Base-by-base conservation (phyloP, 1,140 invertebrate genomes). In the Euwallacea fornicatus region DNA sequence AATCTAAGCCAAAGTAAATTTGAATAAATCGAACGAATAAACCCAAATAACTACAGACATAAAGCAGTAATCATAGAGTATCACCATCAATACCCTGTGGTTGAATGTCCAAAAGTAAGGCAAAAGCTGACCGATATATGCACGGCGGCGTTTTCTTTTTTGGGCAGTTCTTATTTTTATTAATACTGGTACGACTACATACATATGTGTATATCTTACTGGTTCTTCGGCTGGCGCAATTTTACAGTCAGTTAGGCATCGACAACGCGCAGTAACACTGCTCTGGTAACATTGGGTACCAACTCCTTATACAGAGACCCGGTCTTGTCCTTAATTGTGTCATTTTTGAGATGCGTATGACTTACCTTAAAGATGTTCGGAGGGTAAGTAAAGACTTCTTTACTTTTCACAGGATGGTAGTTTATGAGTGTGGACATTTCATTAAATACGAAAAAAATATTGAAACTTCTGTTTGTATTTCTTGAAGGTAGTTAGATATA, bases 221-320 rank as follows among this genome's bases (percentile, higher is more conserved):
- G 62, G 69, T 66, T 66, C 69, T 71, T 62, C 11, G n/a, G 66
- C 43, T 69, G 53, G 43, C 10, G 63, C 62, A 65, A 71, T 71
- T 71, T 71, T 60, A 66, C 56, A 64, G n/a, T 71, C 63, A 71
- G 69, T 71, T 71, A 60, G 60, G 11, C 60, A 71, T 54, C 69
- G 69, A 43, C 60, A 44, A 70, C 68, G 58, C 47, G 55, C 46
- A 41, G 11, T 60, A 56, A 41, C 33, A 71, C 62, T 43, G 7
- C 42, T 50, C 60, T 55, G 43, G 47, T 62, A 56, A 8, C 15
- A 33, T 33, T 33, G 21, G 21, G 21, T 33, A 64, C 7, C 15
- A 33, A 47, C 42, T 71, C 33, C 50, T 65, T 71, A 13, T 60
- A 42, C 8, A 44, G 15, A 53, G 11, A 71, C n/a, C 16, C 13